Percentiles rank a stretch among this genome's conserved stretches.
Evolutionary conservation across 2,113 vertebrate species (phyloP).

Genomic region (Scopus umbretta): DNA sequence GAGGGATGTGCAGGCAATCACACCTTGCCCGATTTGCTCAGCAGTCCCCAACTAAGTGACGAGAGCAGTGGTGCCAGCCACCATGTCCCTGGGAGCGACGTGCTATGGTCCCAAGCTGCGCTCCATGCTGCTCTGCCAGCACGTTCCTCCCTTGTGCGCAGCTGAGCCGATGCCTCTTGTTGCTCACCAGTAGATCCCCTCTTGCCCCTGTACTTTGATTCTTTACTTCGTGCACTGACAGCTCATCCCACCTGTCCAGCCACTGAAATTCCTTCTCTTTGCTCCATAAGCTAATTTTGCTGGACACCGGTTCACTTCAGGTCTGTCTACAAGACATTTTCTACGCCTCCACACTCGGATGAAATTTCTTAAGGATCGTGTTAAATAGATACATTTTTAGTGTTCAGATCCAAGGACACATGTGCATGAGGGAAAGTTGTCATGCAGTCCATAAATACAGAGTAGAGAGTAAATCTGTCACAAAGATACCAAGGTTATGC

Average conservation of each 20-base stretch:
- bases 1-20: background rate
- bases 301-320: background rate
- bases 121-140: background rate
- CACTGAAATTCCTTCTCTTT: background rate
- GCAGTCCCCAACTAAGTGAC: accelerated
- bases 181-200: background rate
- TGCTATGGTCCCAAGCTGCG: accelerated
- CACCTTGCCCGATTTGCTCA: background rate
- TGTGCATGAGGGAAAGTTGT: background rate
- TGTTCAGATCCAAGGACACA: background rate
- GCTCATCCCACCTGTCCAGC: background rate
- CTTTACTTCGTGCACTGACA: background rate
- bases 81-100: accelerated
- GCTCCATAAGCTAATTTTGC: background rate
- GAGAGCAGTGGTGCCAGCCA: accelerated
- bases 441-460: background rate
- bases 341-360: background rate
- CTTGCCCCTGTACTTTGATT: accelerated
- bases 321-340: background rate
- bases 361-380: background rate
- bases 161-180: background rate
- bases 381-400: background rate
- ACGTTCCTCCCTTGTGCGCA: accelerated
- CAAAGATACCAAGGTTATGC: background rate
- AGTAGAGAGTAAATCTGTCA: background rate